These are phyloP conservation scores for Scaptomyza tumidula DNA, from an alignment of 2,888 invertebrate species.

Conservation along the genomic window DNA sequence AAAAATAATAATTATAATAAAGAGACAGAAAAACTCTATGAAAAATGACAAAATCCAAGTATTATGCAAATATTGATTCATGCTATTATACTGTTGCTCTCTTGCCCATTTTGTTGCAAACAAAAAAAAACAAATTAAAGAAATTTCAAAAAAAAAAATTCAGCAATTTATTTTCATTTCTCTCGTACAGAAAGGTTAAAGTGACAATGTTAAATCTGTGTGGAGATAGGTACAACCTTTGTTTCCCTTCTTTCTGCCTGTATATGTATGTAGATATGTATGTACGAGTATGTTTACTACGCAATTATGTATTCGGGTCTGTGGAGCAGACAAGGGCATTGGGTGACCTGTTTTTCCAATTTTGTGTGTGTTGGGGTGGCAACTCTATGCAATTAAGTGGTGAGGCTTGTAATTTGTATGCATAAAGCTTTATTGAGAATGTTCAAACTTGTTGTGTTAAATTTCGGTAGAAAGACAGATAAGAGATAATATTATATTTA, in stretches of 20 bases:
- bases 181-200: conserved; percentile 15
- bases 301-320: conserved; percentile 45
- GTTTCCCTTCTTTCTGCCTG: conserved; percentile 1
- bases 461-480: background rate
- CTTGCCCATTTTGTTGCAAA: background rate
- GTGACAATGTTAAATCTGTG: conserved; percentile 35
- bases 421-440: background rate
- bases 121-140: conserved; percentile 1
- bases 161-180: conserved; percentile 14
- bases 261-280: background rate
- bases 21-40: conserved; percentile 1
- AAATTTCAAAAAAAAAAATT: conserved; percentile 15
- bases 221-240: conserved; percentile 29
- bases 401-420: background rate
- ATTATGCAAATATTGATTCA: conserved; percentile 29
- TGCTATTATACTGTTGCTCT: conserved; percentile 3
- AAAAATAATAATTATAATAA: conserved; percentile 16
- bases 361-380: background rate
- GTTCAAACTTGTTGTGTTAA: background rate
- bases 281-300: background rate
- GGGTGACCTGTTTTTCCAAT: conserved; percentile 4
- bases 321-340: conserved; percentile 29
- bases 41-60: conserved; percentile 4
- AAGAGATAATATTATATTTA: background rate
- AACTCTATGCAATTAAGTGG: background rate